These are phyloP conservation scores for Drosophila grimshawi DNA, from an alignment of 1,140 invertebrate genomes.

Conservation along the genomic window DNA sequence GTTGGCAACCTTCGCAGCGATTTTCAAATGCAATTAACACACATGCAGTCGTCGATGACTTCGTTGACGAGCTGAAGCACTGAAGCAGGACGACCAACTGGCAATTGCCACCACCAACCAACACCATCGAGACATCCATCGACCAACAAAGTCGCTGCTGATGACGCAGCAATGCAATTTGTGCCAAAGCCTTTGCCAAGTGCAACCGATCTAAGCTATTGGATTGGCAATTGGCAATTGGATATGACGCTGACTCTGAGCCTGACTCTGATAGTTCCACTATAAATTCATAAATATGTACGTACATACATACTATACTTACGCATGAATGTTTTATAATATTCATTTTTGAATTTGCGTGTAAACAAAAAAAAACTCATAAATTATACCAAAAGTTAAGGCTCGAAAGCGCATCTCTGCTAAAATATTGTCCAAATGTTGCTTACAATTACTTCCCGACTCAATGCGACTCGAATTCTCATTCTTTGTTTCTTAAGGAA, in stretches of 20 bases:
- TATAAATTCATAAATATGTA: neutral
- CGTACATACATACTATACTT: too few species aligned
- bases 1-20: conserved; percentile 58
- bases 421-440: too few species aligned
- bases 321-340: neutral
- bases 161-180: conserved; percentile 18
- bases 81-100: conserved; percentile 69
- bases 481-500: too few species aligned
- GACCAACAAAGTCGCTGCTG: neutral
- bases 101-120: conserved; percentile 3
- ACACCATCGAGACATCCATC: conserved; percentile 2
- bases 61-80: conserved; percentile 32
- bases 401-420: neutral
- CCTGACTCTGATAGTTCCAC: conserved; percentile 11
- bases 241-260: neutral
- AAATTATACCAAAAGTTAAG: neutral
- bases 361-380: neutral
- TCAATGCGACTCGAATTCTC: too few species aligned
- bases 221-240: neutral
- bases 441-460: too few species aligned
- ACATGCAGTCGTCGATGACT: conserved; percentile 13
- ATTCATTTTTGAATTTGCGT: neutral
- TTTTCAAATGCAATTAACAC: conserved; percentile 75
- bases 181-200: conserved; percentile 44
- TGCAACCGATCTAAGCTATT: conserved; percentile 5